Evolutionary conservation across 2,113 vertebrate genomes (phyloP), one percentile per base, ranked within the genome.

Genomic region (Anas platyrhynchos): DNA sequence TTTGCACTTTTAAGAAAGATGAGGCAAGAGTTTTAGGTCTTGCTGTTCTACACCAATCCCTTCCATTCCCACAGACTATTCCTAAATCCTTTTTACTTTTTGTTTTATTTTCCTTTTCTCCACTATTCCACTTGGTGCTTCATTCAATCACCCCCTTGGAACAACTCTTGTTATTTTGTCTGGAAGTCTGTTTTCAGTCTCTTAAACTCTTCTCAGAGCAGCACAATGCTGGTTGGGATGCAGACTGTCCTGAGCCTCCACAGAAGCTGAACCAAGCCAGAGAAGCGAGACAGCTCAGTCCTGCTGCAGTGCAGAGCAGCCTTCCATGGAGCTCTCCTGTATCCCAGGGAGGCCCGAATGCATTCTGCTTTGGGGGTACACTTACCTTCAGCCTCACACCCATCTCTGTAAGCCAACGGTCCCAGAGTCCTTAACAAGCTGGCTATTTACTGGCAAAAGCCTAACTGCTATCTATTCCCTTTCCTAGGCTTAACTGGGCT

Each of bases 331-430:
- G 58, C 38, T 25, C 86, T 32, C 58, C 68, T 14, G 13, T 86
- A 34, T 1, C 62, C 63, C 63, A 50, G 65, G 68, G 83, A 50
- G 80, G 74, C 50, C n/a, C 1, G 2, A 77, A 80, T 26, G 62
- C 73, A 71, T 46, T 91, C 52, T 13, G 8, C 44, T 74, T 90
- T 25, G 36, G n/a, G n/a, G 41, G 77, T 7, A 55, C 63, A 92
- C 93, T 93, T 96, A 95, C 95, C 94, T 95, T 63, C 62, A 59
- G 55, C 85, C 61, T 86, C 27, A 65, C 6, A 75, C 34, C 29
- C 61, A 63, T 55, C 62, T 89, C 79, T 83, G 54, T 13, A 81
- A 54, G 58, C 12, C 65, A 86, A 78, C 2, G 22, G 43, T 52
- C 86, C 92, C 41, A 34, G 11, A 76, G 27, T 3, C 75, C 52